A percentile compares a stretch with the other conserved stretches of the same genome.
phyloP scores from a whole-genome alignment of 2,888 invertebrate species.

The Erynnis tages region DNA sequence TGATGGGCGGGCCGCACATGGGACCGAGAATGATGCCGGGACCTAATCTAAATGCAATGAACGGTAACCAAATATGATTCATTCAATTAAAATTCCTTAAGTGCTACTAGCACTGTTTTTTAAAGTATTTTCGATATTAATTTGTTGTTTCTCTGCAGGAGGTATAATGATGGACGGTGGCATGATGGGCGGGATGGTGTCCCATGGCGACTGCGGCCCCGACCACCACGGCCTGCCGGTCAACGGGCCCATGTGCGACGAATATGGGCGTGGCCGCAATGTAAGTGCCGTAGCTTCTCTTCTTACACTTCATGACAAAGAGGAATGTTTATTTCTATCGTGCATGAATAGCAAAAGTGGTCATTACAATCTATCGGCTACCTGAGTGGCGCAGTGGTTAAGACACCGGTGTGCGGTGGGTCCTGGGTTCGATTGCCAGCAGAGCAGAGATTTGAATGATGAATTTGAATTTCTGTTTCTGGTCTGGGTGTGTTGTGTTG shows the following conservation, averaged over 20 bases:
- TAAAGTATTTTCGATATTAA: neutral
- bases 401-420: too few relatives aligned
- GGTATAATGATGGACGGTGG: constrained; percentile 78
- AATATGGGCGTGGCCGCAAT: constrained; percentile 67
- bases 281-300: constrained; percentile 47
- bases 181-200: constrained; percentile 70
- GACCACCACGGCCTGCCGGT: constrained; percentile 70
- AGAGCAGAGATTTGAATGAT: too few relatives aligned
- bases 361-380: too few relatives aligned
- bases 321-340: too few relatives aligned
- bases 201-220: constrained; percentile 67
- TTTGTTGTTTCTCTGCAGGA: constrained; percentile 44
- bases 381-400: too few relatives aligned
- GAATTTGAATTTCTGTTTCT: too few relatives aligned
- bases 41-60: constrained; percentile 76
- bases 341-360: too few relatives aligned
- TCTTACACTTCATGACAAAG: neutral
- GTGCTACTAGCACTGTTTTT: too few relatives aligned
- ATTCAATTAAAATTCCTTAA: too few relatives aligned
- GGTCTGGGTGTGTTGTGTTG: too few relatives aligned
- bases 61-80: constrained; percentile 52
- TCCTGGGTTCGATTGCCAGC: too few relatives aligned
- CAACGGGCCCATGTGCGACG: constrained; percentile 76
- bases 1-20: constrained; percentile 79
- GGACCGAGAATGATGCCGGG: constrained; percentile 79